A percentile compares a stretch with the other conserved stretches of the same genome.
Evolutionary conservation across 2,888 invertebrate genomes (phyloP).

Genomic region (Spisula subtruncata): DNA sequence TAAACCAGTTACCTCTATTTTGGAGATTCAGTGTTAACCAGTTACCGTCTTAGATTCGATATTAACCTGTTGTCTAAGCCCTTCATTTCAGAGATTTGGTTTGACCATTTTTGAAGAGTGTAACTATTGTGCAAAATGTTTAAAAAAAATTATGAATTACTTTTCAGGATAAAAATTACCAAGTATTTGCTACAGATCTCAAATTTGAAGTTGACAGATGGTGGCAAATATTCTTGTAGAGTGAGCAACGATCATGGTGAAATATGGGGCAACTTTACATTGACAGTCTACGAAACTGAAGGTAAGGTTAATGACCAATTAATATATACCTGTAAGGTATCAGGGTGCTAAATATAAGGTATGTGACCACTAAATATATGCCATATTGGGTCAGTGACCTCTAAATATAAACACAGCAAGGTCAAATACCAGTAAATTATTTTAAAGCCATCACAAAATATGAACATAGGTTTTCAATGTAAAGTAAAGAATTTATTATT

Average conservation of each 20-base stretch:
- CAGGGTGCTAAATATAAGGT: no score
- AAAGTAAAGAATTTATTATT: no score
- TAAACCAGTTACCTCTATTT: background rate
- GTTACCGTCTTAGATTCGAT: background rate
- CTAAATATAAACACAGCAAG: background rate
- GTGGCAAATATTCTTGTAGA: slow-evolving; percentile 78
- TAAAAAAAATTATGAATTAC: slow-evolving; percentile 24
- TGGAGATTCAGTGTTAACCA: background rate
- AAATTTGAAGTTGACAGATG: slow-evolving; percentile 68
- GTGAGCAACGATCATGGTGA: slow-evolving; percentile 77
- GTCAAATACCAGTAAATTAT: no score
- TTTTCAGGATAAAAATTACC: slow-evolving; percentile 73
- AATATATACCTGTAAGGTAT: no score
- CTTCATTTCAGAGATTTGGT: background rate
- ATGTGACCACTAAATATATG: no score
- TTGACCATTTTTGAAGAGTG: background rate
- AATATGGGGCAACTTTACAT: slow-evolving; percentile 79
- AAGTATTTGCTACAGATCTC: slow-evolving; percentile 75
- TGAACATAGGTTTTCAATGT: no score
- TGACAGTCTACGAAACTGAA: slow-evolving; percentile 65
- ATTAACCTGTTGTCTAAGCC: background rate
- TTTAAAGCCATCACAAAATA: no score
- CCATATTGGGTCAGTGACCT: background rate
- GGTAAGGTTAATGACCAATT: slow-evolving; percentile 41
- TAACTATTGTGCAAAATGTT: background rate